Evolutionary conservation across 2,888 invertebrate genomes (phyloP), one percentile per base, ranked within the genome.

Genomic region (Acrocyrtus sp.): DNA sequence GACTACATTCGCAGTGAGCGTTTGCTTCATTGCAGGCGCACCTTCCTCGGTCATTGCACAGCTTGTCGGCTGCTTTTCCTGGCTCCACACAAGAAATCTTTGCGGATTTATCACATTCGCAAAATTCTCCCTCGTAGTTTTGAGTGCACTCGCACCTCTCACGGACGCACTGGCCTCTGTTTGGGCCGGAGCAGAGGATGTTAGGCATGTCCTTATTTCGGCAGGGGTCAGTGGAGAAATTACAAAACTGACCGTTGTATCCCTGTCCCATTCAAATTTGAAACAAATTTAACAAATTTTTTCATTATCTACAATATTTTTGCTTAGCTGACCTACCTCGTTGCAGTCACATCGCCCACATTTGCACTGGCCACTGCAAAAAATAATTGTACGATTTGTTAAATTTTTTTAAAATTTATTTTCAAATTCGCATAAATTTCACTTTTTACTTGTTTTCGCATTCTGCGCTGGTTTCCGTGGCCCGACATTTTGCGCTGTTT

Each of bases 51-150:
- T 51, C 68, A 24, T 76, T 73, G 19, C 72, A 76, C 1, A 29
- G 3, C 2, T 34, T 26, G 19, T 12, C 22, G 0, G 21, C 39
- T 6, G 67, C 41, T 24, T 50, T 60, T 21, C 72, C 76, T 0
- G 76, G 76, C 22, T 76, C 76, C 2, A 51, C 34, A 27, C 76
- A 76, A 6, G 58, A 21, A 22, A 72, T 69, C 50, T 60, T 66
- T 1, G 57, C 50, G 0, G 47, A 51, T 26, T 27, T 51, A 10
- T 57, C 19, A 51, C 76, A 76, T 58, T 76, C 70, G n/a, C 76
- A 76, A 47, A 45, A 61, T 10, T 66, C 53, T 29, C 76, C 76
- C 24, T 56, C 58, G 24, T 21, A 65, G 0, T 50, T 60, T 34
- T 21, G 1, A 15, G n/a, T 19, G 26, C 73, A 73, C 10, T 22